phyloP scores from a whole-genome alignment of 2,113 vertebrate genomes.

The Rissa tridactyla region DNA sequence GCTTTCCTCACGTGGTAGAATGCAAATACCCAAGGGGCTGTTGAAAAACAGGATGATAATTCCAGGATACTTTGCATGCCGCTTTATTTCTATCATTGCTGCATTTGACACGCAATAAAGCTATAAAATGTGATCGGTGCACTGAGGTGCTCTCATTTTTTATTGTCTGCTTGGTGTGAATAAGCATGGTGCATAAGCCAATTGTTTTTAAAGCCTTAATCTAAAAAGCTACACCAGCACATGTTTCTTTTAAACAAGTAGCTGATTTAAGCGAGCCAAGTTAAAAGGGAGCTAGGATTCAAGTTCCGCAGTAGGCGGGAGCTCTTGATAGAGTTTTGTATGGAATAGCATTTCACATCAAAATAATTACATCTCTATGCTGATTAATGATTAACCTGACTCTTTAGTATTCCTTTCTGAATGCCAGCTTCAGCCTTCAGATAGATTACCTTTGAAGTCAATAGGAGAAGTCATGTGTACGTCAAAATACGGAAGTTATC shows the following conservation, averaged over 20 bases:
- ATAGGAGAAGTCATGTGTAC: conserved; percentile 15
- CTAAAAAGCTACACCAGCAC: not conserved
- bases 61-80: not conserved
- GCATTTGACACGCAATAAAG: not conserved
- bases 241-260: not conserved
- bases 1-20: not conserved
- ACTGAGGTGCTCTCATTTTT: not conserved
- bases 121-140: not conserved
- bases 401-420: conserved; percentile 21
- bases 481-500: conserved; percentile 15
- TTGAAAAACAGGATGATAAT: not conserved
- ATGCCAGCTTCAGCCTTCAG: not conserved
- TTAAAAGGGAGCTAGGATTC: not conserved
- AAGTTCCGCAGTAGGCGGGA: not conserved
- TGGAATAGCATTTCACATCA: not conserved
- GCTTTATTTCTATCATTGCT: not conserved
- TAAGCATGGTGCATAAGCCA: not conserved
- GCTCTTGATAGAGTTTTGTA: not conserved
- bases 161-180: not conserved
- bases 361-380: conserved; percentile 1
- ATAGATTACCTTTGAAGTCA: conserved; percentile 25
- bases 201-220: not conserved
- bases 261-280: not conserved
- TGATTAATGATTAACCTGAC: conserved; percentile 7
- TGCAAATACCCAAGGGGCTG: not conserved